A percentile compares a stretch with the other conserved stretches of the same genome.
These are phyloP conservation scores for Drosophila nigricruria DNA, from an alignment of 2,888 invertebrate genomes.

Conservation along the genomic window DNA sequence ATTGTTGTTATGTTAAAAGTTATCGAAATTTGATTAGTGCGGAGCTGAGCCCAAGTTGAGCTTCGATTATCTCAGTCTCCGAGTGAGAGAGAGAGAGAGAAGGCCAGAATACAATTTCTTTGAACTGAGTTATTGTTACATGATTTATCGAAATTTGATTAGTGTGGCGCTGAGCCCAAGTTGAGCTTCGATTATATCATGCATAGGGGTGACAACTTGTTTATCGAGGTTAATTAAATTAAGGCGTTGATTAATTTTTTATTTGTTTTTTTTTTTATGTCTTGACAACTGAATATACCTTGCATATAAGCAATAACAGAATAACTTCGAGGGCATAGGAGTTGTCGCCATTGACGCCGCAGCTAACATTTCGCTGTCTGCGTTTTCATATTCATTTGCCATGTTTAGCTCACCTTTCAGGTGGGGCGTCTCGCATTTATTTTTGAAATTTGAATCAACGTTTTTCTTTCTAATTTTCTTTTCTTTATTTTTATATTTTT, in stretches of 20 bases:
- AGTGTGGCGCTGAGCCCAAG: not conserved
- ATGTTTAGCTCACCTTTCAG: slow-evolving; percentile 41
- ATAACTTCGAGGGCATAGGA: slow-evolving; percentile 20
- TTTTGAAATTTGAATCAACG: slow-evolving; percentile 68
- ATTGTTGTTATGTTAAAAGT: not conserved
- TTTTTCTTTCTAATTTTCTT: slow-evolving; percentile 38
- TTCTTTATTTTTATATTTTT: slow-evolving; percentile 26
- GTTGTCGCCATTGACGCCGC: slow-evolving; percentile 18
- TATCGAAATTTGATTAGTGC: not conserved
- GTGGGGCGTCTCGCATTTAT: slow-evolving; percentile 44
- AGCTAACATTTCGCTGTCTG: slow-evolving; percentile 29
- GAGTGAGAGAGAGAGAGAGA: not conserved
- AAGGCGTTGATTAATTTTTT: not conserved
- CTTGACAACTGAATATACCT: slow-evolving; percentile 5
- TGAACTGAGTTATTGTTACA: not conserved
- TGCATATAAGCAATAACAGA: slow-evolving; percentile 2
- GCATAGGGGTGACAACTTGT: not conserved
- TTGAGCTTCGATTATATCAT: not conserved
- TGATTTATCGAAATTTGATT: not conserved
- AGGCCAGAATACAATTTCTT: not conserved
- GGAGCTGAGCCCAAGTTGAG: not conserved
- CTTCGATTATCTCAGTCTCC: not conserved
- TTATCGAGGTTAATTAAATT: not conserved
- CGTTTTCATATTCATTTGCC: slow-evolving; percentile 31
- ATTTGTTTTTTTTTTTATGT: not conserved